Evolutionary conservation across 2,797 vertebrate species (phyloP).

Genomic region (Hoplostethus atlanticus): DNA sequence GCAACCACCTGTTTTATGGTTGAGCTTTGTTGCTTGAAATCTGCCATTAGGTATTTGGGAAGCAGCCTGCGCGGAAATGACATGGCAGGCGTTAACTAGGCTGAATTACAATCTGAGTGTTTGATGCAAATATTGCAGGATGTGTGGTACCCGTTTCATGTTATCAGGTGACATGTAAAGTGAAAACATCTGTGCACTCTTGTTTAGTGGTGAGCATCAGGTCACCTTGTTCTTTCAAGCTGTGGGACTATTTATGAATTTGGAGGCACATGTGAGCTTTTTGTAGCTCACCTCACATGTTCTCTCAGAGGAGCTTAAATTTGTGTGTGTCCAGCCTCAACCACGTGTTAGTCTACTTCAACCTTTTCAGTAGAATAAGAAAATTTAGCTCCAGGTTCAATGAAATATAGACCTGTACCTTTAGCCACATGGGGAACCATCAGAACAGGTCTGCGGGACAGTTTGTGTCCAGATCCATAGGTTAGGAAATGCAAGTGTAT

Average conservation of each 20-base stretch:
- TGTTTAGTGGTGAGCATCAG: not conserved
- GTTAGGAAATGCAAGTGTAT: not conserved
- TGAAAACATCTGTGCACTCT: too few species aligned
- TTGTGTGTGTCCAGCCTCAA: not conserved
- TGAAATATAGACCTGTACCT: not conserved
- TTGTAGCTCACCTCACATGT: slow-evolving; percentile 26
- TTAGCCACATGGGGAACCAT: not conserved
- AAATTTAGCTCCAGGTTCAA: not conserved
- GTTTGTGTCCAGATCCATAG: not conserved
- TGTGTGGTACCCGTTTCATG: not conserved
- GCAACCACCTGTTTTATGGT: not conserved
- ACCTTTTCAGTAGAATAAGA: not conserved
- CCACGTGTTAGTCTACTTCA: slow-evolving; percentile 4
- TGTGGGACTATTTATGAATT: slow-evolving; percentile 6
- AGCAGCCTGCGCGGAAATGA: not conserved
- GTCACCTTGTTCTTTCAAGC: slow-evolving; percentile 10
- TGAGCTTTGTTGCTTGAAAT: not conserved
- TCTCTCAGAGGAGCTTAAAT: slow-evolving; percentile 11
- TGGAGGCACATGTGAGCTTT: slow-evolving; percentile 1
- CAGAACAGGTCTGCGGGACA: not conserved
- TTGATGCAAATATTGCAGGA: too few species aligned
- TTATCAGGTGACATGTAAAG: not conserved
- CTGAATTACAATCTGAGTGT: not conserved
- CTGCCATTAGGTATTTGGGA: not conserved
- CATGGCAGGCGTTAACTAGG: not conserved